Conservation (phyloP, 2,888 invertebrate species). For the Zaprionus obscuricornis region DNA sequence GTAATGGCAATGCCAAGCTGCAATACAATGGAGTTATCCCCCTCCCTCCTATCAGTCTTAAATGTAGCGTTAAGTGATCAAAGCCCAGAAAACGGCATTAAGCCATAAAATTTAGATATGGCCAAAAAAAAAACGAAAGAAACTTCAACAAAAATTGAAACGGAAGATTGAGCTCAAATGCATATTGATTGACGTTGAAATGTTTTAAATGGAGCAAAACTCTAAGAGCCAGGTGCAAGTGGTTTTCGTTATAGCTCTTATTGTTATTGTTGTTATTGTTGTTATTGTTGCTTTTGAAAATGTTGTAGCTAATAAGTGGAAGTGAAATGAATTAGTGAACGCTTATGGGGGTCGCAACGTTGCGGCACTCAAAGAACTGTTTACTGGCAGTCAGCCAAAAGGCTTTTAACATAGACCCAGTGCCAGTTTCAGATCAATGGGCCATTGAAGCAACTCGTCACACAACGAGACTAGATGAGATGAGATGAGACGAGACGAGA, state of each 20-base stretch:
- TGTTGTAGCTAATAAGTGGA: conserved; percentile 75
- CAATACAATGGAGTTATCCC: conserved; percentile 35
- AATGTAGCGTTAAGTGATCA: conserved; percentile 79
- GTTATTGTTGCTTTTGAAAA: conserved; percentile 12
- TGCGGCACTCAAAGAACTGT: conserved; percentile 67
- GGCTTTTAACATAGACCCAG: conserved; percentile 59
- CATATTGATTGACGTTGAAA: conserved; percentile 80
- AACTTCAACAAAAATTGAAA: conserved; percentile 37
- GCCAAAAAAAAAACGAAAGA: conserved; percentile 52
- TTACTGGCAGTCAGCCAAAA: conserved; percentile 43
- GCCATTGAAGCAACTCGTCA: conserved; percentile 61
- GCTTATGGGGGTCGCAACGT: conserved; percentile 75
- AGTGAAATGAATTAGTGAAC: conserved; percentile 79
- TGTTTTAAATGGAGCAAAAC: conserved; percentile 71
- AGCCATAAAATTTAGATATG: conserved; percentile 73
- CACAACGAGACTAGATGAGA: conserved; percentile 6
- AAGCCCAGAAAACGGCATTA: conserved; percentile 74
- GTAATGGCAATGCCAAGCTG: conserved; percentile 49
- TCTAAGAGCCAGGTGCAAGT: conserved; percentile 74
- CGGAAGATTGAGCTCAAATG: conserved; percentile 74
- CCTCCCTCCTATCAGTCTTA: conserved; percentile 23
- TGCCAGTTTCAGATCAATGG: conserved; percentile 65
- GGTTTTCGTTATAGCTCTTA: conserved; percentile 28
- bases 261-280: conserved; percentile 18
- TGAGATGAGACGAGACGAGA: too few relatives aligned